These are phyloP conservation scores for Drosophila antonietae DNA, from an alignment of 2,888 invertebrate genomes.

Conservation along the genomic window DNA sequence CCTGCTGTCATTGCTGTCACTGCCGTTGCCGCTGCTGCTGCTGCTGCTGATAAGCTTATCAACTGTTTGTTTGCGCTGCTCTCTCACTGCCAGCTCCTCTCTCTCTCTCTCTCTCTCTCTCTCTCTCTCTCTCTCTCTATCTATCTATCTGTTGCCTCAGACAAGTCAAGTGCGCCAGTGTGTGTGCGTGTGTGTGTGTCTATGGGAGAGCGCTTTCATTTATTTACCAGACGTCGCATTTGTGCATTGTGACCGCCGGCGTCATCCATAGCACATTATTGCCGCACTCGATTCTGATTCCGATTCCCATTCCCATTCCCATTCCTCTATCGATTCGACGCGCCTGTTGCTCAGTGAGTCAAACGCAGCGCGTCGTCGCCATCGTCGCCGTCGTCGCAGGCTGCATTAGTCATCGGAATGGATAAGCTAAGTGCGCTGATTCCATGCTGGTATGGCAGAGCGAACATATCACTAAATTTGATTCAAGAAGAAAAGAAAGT, in stretches of 20 bases:
- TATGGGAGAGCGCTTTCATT: conserved; percentile 31
- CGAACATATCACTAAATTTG: background rate
- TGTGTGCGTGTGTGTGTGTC: conserved; percentile 5
- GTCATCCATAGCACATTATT: conserved; percentile 16
- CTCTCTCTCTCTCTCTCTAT: background rate
- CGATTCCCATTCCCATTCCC: conserved; percentile 6
- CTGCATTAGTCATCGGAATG: conserved; percentile 72
- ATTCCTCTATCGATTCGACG: conserved; percentile 17
- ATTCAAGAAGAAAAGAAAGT: background rate
- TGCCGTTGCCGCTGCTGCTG: background rate
- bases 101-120: conserved; percentile 3
- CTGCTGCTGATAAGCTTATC: conserved; percentile 73
- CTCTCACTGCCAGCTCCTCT: background rate
- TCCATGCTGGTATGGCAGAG: conserved; percentile 61
- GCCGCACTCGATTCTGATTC: conserved; percentile 29
- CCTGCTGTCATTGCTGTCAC: conserved; percentile 4
- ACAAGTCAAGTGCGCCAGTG: background rate
- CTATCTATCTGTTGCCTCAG: background rate
- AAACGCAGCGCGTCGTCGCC: conserved; percentile 2
- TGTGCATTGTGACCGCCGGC: conserved; percentile 33
- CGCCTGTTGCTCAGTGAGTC: conserved; percentile 36
- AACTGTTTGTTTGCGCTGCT: conserved; percentile 45
- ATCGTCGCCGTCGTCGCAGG: conserved; percentile 5
- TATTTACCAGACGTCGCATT: conserved; percentile 53
- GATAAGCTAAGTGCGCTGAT: conserved; percentile 65